Percentiles rank a stretch among this genome's conserved stretches.
Evolutionary conservation across 2,113 vertebrate genomes (phyloP).

Genomic region (Ranitomeya variabilis): DNA sequence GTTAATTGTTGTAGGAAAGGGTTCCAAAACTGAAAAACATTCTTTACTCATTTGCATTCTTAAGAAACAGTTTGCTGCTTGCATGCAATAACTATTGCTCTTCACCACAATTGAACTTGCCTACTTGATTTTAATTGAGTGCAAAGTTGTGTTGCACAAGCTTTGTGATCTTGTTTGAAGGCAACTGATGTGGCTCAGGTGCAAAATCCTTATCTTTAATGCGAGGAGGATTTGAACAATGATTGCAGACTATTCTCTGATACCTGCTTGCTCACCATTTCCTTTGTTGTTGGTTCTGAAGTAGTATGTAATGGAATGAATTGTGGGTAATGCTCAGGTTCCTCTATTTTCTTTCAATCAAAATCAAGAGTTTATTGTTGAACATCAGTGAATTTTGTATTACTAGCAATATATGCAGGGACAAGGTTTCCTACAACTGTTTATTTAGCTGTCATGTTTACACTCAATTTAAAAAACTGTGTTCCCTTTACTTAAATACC

Average conservation of each 20-base stretch:
- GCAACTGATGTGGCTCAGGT: constrained; percentile 41
- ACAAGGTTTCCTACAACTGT: neutral
- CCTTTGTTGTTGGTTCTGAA: constrained; percentile 22
- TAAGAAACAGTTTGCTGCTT: neutral
- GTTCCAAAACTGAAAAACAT: neutral
- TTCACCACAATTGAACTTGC: constrained; percentile 5
- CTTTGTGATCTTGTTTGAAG: neutral
- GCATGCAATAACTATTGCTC: neutral
- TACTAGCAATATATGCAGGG: neutral
- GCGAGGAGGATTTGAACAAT: constrained; percentile 16
- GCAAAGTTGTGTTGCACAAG: constrained; percentile 12
- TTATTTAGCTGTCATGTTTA: neutral
- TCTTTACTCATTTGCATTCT: neutral
- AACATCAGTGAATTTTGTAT: constrained; percentile 13
- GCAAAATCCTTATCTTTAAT: constrained; percentile 28
- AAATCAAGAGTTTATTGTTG: constrained; percentile 30
- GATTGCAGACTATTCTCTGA: constrained; percentile 26
- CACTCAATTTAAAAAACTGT: neutral
- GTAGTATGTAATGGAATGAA: constrained; percentile 41
- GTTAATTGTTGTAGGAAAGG: neutral
- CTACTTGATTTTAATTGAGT: constrained; percentile 17
- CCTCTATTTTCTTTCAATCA: constrained; percentile 11
- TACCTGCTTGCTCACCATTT: neutral
- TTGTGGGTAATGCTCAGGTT: neutral
- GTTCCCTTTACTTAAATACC: neutral